These are phyloP conservation scores for Aphelinus atriplicis DNA, from an alignment of 1,140 invertebrate species.

Conservation along the genomic window DNA sequence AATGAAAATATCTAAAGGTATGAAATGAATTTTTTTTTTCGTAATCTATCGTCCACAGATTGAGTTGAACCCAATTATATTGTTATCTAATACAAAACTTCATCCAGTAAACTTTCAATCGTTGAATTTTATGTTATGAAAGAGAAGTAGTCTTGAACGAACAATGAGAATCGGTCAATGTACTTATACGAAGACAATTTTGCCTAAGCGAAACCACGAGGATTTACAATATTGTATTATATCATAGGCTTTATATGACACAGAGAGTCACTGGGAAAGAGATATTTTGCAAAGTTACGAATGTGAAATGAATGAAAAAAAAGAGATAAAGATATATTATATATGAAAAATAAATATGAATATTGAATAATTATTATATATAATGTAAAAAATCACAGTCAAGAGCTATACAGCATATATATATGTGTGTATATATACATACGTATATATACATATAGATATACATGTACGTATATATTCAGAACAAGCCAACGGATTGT, in stretches of 20 bases:
- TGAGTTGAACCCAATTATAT: too few species aligned
- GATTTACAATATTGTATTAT: slow-evolving; percentile 56
- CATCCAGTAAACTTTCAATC: too few species aligned
- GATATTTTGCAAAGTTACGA: slow-evolving; percentile 59
- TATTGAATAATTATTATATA: slow-evolving; percentile 51
- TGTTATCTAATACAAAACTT: too few species aligned
- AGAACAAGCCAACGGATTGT: slow-evolving; percentile 44
- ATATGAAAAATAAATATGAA: slow-evolving; percentile 46
- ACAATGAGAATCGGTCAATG: slow-evolving; percentile 41
- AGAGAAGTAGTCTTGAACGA: slow-evolving; percentile 19
- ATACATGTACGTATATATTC: slow-evolving; percentile 19
- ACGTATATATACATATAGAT: slow-evolving; percentile 44
- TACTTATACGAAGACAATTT: slow-evolving; percentile 45
- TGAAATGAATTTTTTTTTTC: too few species aligned
- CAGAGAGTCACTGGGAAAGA: slow-evolving; percentile 49
- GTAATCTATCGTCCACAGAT: too few species aligned
- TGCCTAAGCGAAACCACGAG: slow-evolving; percentile 37
- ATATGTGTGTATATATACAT: slow-evolving; percentile 34
- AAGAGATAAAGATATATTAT: slow-evolving; percentile 41
- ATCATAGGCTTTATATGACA: slow-evolving; percentile 51
- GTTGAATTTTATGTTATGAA: background rate
- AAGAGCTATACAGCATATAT: slow-evolving; percentile 29
- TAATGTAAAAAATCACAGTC: slow-evolving; percentile 50
- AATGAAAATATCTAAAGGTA: too few species aligned
- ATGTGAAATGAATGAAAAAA: slow-evolving; percentile 46